Evolutionary conservation across 2,888 invertebrate species (phyloP).

Genomic region (Mesoligia furuncula): DNA sequence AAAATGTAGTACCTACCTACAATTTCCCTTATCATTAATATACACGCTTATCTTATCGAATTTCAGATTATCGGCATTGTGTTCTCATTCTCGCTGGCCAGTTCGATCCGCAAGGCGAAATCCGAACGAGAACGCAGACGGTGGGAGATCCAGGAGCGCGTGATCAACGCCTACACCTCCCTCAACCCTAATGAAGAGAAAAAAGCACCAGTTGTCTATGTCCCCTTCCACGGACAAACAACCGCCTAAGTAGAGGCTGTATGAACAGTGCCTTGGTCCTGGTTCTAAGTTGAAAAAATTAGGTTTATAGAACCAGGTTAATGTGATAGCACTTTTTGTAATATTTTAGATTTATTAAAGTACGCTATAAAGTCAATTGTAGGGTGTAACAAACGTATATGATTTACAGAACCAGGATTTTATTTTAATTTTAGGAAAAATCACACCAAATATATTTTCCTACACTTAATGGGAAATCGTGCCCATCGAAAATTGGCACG

Average conservation of each 20-base stretch:
- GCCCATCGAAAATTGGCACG: background rate
- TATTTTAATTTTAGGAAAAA: slow-evolving; percentile 14
- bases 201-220: slow-evolving; percentile 83
- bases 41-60: slow-evolving; percentile 57
- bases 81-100: slow-evolving; percentile 96
- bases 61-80: slow-evolving; percentile 95
- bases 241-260: slow-evolving; percentile 72
- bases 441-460: slow-evolving; percentile 10
- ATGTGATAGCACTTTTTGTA: slow-evolving; percentile 36
- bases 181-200: slow-evolving; percentile 84
- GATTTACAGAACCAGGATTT: slow-evolving; percentile 33
- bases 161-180: slow-evolving; percentile 88
- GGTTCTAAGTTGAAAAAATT: slow-evolving; percentile 32
- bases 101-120: slow-evolving; percentile 95
- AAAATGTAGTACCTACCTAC: background rate
- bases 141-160: slow-evolving; percentile 92
- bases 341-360: slow-evolving; percentile 3
- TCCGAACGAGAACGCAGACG: slow-evolving; percentile 93
- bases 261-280: slow-evolving; percentile 32
- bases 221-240: slow-evolving; percentile 88
- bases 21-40: slow-evolving; percentile 26
- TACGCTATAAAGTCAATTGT: slow-evolving; percentile 40
- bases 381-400: slow-evolving; percentile 15
- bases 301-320: slow-evolving; percentile 21
- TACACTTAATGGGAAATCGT: background rate